A percentile compares a stretch with the other conserved stretches of the same genome.
These are phyloP conservation scores for Melanotaenia boesemani DNA, from an alignment of 2,797 vertebrate genomes.

Conservation along the genomic window DNA sequence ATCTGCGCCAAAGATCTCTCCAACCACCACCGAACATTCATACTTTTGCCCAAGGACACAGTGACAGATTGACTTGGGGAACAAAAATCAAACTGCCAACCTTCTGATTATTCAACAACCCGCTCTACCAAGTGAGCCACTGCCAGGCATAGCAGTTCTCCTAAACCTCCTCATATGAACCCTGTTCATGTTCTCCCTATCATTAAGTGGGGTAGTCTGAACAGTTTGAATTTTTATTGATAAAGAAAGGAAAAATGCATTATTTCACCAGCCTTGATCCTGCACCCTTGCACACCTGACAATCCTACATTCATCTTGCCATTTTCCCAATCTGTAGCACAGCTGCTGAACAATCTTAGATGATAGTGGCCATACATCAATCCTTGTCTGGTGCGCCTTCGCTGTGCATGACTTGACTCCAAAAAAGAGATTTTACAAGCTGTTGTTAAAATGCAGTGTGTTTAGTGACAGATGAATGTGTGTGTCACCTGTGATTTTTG, in stretches of 20 bases:
- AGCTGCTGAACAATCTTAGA: slow-evolving; percentile 12
- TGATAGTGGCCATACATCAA: slow-evolving; percentile 34
- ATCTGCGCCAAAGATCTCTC: no score
- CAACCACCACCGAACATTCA: no score
- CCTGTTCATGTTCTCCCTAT: background rate
- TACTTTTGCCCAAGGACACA: no score
- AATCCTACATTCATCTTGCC: slow-evolving; percentile 41
- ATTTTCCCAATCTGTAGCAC: slow-evolving; percentile 25
- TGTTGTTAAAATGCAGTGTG: background rate
- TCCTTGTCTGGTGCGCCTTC: slow-evolving; percentile 12
- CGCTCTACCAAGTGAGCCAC: no score
- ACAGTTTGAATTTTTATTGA: background rate
- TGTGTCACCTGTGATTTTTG: slow-evolving; percentile 85
- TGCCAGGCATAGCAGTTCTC: no score
- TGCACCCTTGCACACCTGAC: slow-evolving; percentile 20
- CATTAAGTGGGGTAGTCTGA: background rate
- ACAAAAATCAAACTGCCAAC: no score
- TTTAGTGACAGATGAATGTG: background rate
- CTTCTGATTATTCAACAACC: no score
- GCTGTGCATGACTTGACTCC: slow-evolving; percentile 38
- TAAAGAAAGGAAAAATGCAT: background rate
- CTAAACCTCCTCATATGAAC: background rate
- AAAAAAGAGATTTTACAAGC: background rate
- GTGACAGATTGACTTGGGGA: no score
- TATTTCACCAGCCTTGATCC: slow-evolving; percentile 25